These are phyloP conservation scores for Haliclona indistincta DNA, from an alignment of 37 sponge, comb jelly and placozoan species.

Conservation along the genomic window DNA sequence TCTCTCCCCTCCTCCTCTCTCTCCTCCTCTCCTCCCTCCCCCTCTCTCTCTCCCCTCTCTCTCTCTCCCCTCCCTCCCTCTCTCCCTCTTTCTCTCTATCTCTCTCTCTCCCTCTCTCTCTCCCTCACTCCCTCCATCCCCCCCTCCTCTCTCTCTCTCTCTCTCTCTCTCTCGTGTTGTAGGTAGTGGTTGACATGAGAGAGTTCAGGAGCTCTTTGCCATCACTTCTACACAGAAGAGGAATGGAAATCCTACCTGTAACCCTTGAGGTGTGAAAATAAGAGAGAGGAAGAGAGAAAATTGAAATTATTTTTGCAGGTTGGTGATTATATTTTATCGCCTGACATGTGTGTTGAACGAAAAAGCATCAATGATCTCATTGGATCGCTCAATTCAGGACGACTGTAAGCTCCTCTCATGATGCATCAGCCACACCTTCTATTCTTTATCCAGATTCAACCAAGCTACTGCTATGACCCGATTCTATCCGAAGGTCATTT, in stretches of 20 bases:
- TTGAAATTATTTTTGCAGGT: constrained; percentile 52
- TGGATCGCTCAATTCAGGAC: constrained; percentile 87
- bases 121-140: no score
- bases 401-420: constrained; percentile 63
- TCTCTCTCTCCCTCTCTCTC: no score
- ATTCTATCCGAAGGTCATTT: constrained; percentile 79
- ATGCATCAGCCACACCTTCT: background rate
- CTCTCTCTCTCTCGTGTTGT: no score
- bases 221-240: constrained; percentile 90
- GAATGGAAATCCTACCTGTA: constrained; percentile 86
- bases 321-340: constrained; percentile 97
- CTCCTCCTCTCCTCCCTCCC: no score
- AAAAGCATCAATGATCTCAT: constrained; percentile 95
- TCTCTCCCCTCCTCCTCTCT: no score
- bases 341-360: constrained; percentile 97
- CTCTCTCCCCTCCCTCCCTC: no score
- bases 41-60: no score
- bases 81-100: no score
- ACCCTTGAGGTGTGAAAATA: constrained; percentile 77
- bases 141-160: no score
- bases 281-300: background rate
- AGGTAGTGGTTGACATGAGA: constrained; percentile 94
- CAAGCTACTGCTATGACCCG: constrained; percentile 91
- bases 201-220: constrained; percentile 96
- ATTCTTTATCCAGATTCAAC: constrained; percentile 54